Percentiles rank a stretch among this genome's conserved stretches.
Evolutionary conservation across 2,113 vertebrate genomes (phyloP).

Genomic region (Elanus axillaris): DNA sequence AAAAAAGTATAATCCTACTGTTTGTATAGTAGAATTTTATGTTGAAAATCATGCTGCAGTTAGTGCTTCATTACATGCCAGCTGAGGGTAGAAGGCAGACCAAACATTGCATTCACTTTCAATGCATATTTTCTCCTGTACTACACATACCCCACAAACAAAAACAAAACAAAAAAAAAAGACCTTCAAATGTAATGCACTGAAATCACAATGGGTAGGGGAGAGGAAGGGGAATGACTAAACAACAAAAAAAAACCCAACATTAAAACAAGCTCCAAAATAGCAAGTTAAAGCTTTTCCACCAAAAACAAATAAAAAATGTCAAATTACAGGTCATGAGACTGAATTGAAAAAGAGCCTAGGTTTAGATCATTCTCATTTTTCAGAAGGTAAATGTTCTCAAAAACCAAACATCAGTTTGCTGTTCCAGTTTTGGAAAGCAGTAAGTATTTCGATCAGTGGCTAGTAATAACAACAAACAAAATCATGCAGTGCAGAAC

Average conservation of each 20-base stretch:
- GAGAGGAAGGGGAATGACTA: accelerated
- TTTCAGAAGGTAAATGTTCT: background rate
- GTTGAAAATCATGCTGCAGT: background rate
- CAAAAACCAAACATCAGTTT: background rate
- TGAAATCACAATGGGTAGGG: background rate
- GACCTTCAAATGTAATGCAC: background rate
- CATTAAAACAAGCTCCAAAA: background rate
- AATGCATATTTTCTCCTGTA: background rate
- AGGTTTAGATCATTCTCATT: accelerated
- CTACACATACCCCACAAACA: background rate
- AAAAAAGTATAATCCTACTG: background rate
- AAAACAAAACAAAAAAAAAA: background rate
- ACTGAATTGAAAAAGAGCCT: background rate
- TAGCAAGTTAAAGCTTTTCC: background rate
- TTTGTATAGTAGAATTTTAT: background rate
- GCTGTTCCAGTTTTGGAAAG: background rate
- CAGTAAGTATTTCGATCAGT: background rate
- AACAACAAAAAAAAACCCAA: background rate
- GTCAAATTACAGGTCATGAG: background rate
- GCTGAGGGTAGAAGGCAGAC: background rate
- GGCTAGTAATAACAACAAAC: background rate
- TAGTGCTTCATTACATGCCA: background rate
- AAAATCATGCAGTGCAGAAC: background rate
- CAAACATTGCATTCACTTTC: background rate
- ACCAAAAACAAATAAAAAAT: no score